These are phyloP conservation scores for Plecturocebus donacophilus DNA, from an alignment of 2,113 vertebrate species.

Conservation along the genomic window DNA sequence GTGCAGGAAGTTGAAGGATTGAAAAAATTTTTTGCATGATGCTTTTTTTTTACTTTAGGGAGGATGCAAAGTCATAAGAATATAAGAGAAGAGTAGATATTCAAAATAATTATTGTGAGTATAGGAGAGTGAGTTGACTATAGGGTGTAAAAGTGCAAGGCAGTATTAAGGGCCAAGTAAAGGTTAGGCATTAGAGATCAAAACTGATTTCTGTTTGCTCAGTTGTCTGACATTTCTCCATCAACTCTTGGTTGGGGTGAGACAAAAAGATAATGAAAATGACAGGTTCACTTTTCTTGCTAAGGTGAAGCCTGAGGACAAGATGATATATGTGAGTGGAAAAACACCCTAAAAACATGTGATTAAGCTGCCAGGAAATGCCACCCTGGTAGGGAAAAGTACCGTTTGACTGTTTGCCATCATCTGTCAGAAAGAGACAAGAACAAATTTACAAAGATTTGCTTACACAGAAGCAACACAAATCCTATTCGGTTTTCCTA, in stretches of 20 bases:
- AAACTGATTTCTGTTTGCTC: neutral
- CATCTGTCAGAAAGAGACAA: neutral
- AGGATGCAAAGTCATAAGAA: neutral
- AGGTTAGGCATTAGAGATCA: neutral
- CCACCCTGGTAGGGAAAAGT: neutral
- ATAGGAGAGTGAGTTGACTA: neutral
- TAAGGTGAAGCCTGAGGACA: neutral
- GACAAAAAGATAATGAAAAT: neutral
- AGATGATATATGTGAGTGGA: neutral
- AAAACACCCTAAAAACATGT: neutral
- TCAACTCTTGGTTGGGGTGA: neutral
- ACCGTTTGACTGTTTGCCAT: neutral
- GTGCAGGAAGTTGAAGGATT: neutral
- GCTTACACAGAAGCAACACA: neutral
- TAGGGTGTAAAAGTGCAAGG: neutral
- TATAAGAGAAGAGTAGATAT: neutral
- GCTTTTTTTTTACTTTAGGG: neutral
- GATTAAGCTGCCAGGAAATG: neutral
- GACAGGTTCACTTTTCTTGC: neutral
- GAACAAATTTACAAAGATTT: constrained; percentile 27
- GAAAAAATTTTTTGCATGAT: neutral
- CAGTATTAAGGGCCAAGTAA: neutral
- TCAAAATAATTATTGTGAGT: neutral
- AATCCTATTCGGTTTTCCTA: constrained; percentile 24
- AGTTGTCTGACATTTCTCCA: neutral